A percentile compares a stretch with the other conserved stretches of the same genome.
Conservation (phyloP, 92 coral and sea anemone genomes). For the Epizoanthus stellaris region DNA sequence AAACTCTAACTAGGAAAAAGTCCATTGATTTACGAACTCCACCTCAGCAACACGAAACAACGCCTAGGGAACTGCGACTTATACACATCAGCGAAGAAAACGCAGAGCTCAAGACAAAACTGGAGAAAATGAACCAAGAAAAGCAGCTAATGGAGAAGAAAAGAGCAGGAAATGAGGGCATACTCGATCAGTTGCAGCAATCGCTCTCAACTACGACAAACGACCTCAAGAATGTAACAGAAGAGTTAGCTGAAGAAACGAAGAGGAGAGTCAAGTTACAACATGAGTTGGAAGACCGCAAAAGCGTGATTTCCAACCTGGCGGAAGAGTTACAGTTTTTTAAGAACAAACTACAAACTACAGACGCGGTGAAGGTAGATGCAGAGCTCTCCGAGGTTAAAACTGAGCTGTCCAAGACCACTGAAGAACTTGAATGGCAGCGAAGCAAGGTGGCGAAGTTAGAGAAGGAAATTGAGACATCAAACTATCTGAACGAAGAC, state of each 20-base stretch:
- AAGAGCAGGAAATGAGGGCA: constrained; percentile 53
- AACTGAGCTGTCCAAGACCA: constrained; percentile 38
- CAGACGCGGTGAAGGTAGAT: neutral
- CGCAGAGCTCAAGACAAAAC: constrained; percentile 71
- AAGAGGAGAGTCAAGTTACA: constrained; percentile 55
- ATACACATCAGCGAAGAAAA: constrained; percentile 80
- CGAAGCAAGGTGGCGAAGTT: constrained; percentile 61
- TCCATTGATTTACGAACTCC: constrained; percentile 68
- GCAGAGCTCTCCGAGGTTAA: constrained; percentile 53
- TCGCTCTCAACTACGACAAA: constrained; percentile 60
- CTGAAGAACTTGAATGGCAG: constrained; percentile 71
- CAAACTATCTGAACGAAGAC: constrained; percentile 64
- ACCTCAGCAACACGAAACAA: constrained; percentile 56
- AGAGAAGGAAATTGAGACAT: constrained; percentile 72
- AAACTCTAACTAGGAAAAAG: constrained; percentile 38
- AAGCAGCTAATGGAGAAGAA: constrained; percentile 66
- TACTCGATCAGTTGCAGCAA: constrained; percentile 50
- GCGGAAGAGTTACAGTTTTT: constrained; percentile 63
- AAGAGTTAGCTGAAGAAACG: constrained; percentile 54
- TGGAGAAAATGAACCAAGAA: constrained; percentile 66
- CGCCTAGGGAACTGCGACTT: constrained; percentile 68
- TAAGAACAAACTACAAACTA: constrained; percentile 40
- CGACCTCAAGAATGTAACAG: constrained; percentile 57
- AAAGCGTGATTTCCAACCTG: constrained; percentile 47
- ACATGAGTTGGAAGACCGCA: constrained; percentile 57